Conservation (phyloP, 2,113 vertebrate species). For the Centropus bengalensis region DNA sequence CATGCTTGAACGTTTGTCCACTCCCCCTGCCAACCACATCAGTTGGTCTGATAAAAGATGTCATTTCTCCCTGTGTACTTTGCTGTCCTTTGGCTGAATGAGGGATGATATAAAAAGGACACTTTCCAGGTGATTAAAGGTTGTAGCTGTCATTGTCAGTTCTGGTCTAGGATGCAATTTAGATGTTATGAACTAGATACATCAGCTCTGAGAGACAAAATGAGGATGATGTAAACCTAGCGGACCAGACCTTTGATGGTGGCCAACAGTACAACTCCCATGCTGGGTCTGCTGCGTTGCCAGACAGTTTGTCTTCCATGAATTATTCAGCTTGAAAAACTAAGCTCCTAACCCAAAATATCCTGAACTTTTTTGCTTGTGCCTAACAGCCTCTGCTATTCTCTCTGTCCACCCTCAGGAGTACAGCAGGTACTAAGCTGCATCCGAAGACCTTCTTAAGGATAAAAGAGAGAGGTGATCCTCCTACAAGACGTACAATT, state of each 20-base stretch:
- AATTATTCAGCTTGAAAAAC: neutral
- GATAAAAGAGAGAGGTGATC: neutral
- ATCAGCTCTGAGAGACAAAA: neutral
- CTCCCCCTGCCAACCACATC: neutral
- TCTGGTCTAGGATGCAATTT: neutral
- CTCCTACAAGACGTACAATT: neutral
- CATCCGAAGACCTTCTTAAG: neutral
- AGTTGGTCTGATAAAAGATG: neutral
- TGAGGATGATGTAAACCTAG: neutral
- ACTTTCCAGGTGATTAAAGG: neutral
- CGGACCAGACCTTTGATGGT: neutral
- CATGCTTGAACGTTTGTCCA: neutral
- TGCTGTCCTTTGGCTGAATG: neutral
- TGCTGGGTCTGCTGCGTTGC: neutral
- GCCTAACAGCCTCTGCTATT: neutral
- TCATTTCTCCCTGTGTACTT: rapidly evolving
- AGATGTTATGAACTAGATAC: neutral
- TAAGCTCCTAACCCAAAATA: neutral
- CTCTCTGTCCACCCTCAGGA: neutral
- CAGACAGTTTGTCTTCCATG: neutral
- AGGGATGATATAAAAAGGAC: neutral
- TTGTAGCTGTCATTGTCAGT: neutral
- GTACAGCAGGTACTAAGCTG: neutral
- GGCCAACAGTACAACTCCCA: neutral
- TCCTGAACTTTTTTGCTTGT: neutral